A percentile compares a stretch with the other conserved stretches of the same genome.
phyloP scores from a whole-genome alignment of 2,888 invertebrate genomes.

The Stenurella melanura region DNA sequence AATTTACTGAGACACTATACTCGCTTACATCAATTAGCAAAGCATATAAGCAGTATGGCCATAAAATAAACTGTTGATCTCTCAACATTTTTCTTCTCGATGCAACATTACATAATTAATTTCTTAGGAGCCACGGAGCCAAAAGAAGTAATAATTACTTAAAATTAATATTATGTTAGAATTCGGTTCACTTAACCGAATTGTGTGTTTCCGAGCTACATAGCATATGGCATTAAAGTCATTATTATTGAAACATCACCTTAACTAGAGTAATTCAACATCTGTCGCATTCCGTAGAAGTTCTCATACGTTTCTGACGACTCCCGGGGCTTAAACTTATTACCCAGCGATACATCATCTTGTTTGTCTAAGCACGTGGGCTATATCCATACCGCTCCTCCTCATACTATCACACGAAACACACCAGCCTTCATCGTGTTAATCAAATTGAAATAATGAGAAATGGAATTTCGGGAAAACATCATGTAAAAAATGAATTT shows the following conservation, averaged over 20 bases:
- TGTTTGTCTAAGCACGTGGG: constrained; percentile 43
- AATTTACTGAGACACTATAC: too few relatives aligned
- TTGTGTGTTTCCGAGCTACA: constrained; percentile 15
- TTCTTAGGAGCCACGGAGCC: too few relatives aligned
- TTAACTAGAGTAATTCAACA: constrained; percentile 41
- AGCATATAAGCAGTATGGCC: too few relatives aligned
- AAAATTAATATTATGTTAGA: neutral
- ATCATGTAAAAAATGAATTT: constrained; percentile 22
- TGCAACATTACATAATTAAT: too few relatives aligned
- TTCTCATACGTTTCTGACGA: constrained; percentile 42
- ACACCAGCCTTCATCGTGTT: constrained; percentile 26
- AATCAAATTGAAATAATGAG: constrained; percentile 38
- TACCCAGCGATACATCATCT: constrained; percentile 41
- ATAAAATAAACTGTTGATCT: too few relatives aligned
- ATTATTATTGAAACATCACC: constrained; percentile 43
- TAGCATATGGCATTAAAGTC: constrained; percentile 20
- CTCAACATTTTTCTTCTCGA: too few relatives aligned
- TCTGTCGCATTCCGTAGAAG: constrained; percentile 38
- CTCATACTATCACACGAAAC: constrained; percentile 27
- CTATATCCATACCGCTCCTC: constrained; percentile 26
- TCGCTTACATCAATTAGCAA: too few relatives aligned
- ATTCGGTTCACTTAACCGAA: constrained; percentile 11
- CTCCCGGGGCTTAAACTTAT: constrained; percentile 40
- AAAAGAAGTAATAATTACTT: neutral
- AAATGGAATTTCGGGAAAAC: constrained; percentile 12